Conservation (phyloP, 2,797 vertebrate genomes). For the Semotilus atromaculatus region DNA sequence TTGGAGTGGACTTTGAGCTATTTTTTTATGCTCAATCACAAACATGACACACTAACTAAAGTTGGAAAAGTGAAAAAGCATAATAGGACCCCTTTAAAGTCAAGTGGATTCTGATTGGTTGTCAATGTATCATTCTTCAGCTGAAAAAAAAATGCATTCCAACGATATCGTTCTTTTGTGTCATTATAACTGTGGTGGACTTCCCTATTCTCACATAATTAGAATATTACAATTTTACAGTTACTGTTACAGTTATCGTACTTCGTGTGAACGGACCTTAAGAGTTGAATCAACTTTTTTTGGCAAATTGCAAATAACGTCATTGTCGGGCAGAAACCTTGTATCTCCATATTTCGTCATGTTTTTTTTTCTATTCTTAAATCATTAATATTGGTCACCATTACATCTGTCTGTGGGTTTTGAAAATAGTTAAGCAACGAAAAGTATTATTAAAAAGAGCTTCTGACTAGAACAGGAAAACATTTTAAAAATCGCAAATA, state of each 20-base stretch:
- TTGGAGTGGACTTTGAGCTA: no score
- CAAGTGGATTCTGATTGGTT: neutral
- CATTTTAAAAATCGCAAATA: neutral
- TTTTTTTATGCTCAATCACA: no score
- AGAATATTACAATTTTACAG: neutral
- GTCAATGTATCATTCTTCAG: neutral
- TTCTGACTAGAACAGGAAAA: neutral
- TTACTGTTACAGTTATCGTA: neutral
- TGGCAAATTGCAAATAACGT: neutral
- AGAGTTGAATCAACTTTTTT: neutral
- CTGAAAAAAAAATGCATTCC: neutral
- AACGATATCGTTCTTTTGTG: neutral
- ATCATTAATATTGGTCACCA: no score
- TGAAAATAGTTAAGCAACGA: no score
- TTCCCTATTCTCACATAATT: no score
- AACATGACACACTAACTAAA: no score
- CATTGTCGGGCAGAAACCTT: no score
- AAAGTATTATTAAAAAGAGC: no score
- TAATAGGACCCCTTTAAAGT: neutral
- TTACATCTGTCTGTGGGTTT: no score
- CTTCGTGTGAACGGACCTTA: neutral
- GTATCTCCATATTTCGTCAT: neutral
- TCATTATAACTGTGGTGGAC: neutral
- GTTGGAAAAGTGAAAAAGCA: no score
- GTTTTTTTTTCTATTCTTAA: no score